Evolutionary conservation across 2,113 vertebrate species (phyloP).

Genomic region (Urocitellus parryii): DNA sequence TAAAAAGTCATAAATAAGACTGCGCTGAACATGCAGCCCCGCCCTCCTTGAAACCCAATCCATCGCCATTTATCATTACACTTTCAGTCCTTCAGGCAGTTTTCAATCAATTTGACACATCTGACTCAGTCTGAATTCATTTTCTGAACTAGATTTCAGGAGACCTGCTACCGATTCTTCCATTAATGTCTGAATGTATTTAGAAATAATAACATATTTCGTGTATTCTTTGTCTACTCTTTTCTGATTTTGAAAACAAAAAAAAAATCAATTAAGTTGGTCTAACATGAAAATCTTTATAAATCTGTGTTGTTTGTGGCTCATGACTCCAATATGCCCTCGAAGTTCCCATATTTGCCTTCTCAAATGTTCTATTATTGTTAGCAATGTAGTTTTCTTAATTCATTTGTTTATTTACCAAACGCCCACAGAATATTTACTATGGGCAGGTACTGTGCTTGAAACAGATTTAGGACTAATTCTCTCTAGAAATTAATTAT

Average conservation of each 20-base stretch:
- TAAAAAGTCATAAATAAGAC: constrained; percentile 50
- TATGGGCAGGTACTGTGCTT: neutral
- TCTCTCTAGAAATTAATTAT: constrained; percentile 14
- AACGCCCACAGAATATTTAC: neutral
- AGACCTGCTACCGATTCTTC: constrained; percentile 58
- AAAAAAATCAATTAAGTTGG: constrained; percentile 55
- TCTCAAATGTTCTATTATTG: neutral
- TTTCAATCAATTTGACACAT: constrained; percentile 82
- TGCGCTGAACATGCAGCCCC: neutral
- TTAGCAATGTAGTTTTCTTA: neutral
- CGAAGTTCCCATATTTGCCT: neutral
- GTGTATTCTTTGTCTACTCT: constrained; percentile 9
- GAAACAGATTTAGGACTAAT: neutral
- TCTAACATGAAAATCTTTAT: constrained; percentile 45
- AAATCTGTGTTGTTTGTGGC: neutral
- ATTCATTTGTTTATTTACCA: constrained; percentile 18
- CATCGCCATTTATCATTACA: constrained; percentile 59
- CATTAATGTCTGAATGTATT: constrained; percentile 62
- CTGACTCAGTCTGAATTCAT: constrained; percentile 72
- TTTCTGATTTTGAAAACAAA: constrained; percentile 54
- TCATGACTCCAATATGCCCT: neutral
- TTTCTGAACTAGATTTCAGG: constrained; percentile 68
- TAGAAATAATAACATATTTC: constrained; percentile 66
- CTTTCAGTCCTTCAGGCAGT: constrained; percentile 61
- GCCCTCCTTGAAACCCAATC: neutral